A percentile compares a stretch with the other conserved stretches of the same genome.
phyloP scores from a whole-genome alignment of 1,140 invertebrate genomes.

The Ylistrum balloti region DNA sequence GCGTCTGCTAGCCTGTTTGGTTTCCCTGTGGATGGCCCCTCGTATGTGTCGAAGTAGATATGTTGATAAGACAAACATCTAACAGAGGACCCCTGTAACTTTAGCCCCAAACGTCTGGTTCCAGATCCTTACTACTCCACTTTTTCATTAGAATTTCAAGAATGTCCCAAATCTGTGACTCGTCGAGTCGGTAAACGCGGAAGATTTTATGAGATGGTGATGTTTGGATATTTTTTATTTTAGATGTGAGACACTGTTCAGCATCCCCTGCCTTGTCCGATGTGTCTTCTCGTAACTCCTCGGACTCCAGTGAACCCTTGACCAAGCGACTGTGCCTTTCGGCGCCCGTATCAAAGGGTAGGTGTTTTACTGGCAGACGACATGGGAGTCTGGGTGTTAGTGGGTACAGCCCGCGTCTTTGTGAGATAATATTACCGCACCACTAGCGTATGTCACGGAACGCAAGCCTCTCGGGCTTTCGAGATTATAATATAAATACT shows the following conservation, averaged over 20 bases:
- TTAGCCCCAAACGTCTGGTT: constrained; percentile 6
- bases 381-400: background rate
- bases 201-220: background rate
- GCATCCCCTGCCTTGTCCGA: constrained; percentile 54
- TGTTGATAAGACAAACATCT: constrained; percentile 38
- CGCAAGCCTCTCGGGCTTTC: background rate
- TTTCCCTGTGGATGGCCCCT: background rate
- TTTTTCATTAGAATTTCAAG: constrained; percentile 40
- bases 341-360: constrained; percentile 43
- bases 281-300: constrained; percentile 51
- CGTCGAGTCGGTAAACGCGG: background rate
- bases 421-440: constrained; percentile 19
- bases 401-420: background rate
- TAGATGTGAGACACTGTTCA: constrained; percentile 48
- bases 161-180: constrained; percentile 31
- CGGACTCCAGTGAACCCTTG: constrained; percentile 46
- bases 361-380: background rate
- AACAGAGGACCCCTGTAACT: constrained; percentile 26
- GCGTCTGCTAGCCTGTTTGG: background rate
- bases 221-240: constrained; percentile 16
- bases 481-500: no score
- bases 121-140: constrained; percentile 31
- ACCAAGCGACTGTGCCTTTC: constrained; percentile 50
- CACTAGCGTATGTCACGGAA: constrained; percentile 4
- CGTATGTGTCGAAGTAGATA: constrained; percentile 32